phyloP scores from a whole-genome alignment of 2,888 invertebrate species.

The Coelinius sp. region DNA sequence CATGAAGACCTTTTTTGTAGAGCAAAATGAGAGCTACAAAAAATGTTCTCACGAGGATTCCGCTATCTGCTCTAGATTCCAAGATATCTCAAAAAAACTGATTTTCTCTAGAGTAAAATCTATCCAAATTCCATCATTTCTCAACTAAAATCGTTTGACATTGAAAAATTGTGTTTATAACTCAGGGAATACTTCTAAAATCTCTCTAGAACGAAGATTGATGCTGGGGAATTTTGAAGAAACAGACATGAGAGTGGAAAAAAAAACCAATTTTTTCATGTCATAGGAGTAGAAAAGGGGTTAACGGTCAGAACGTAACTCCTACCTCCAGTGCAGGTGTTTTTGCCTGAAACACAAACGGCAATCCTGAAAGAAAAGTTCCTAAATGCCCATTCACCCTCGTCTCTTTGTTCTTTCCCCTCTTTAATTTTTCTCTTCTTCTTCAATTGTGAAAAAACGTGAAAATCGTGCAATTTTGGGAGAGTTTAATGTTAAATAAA shows the following conservation, averaged over 20 bases:
- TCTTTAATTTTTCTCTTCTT: not conserved
- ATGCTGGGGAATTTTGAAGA: conserved; percentile 38
- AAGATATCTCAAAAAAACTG: not conserved
- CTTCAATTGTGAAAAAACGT: not conserved
- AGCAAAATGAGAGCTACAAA: not conserved
- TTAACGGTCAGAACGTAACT: conserved; percentile 61
- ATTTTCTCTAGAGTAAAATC: not conserved
- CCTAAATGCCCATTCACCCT: conserved; percentile 8
- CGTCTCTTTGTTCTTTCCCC: not conserved
- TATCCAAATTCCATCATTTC: not conserved
- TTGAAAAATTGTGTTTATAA: not conserved
- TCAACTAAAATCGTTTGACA: not conserved
- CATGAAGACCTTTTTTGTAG: not conserved
- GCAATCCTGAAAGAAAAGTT: conserved; percentile 64
- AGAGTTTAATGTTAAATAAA: not conserved
- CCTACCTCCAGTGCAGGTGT: conserved; percentile 68
- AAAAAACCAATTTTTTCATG: conserved; percentile 44
- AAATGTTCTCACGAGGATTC: not conserved
- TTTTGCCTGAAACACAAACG: conserved; percentile 70
- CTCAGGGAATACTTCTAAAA: not conserved
- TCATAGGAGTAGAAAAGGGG: conserved; percentile 26
- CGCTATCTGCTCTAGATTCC: not conserved
- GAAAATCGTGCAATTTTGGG: conserved; percentile 15
- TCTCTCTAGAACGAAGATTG: conserved; percentile 21
- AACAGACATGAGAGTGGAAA: conserved; percentile 19